Conservation (phyloP, 2,888 invertebrate species). For the Steinernema scapterisci region DNA sequence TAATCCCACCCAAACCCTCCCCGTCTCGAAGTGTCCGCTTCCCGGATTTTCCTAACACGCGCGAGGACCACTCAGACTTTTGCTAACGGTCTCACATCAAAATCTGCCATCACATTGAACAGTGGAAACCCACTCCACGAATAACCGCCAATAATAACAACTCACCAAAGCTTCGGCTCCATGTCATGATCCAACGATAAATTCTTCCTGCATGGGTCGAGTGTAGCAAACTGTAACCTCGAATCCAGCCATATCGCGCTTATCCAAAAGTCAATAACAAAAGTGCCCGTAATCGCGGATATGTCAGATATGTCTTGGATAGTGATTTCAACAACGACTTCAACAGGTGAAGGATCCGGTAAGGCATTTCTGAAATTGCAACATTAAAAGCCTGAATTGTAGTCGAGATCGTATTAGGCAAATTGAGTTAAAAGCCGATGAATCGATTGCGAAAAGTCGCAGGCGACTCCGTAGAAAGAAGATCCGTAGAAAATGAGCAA, state of each 20-base stretch:
- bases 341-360: slow-evolving; percentile 63
- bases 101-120: too few species aligned
- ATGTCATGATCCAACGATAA: slow-evolving; percentile 66
- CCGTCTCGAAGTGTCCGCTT: too few species aligned
- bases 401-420: not conserved
- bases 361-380: slow-evolving; percentile 56
- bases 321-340: slow-evolving; percentile 64
- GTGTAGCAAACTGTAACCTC: slow-evolving; percentile 55
- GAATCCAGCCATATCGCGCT: slow-evolving; percentile 64
- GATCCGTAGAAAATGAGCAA: not conserved
- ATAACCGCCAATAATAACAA: too few species aligned
- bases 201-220: slow-evolving; percentile 63
- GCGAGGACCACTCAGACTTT: too few species aligned
- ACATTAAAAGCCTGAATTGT: not conserved
- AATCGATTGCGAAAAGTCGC: not conserved
- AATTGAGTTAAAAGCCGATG: slow-evolving; percentile 24
- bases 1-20: too few species aligned
- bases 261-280: slow-evolving; percentile 65
- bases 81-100: too few species aligned
- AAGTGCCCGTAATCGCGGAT: slow-evolving; percentile 63
- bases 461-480: not conserved
- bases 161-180: slow-evolving; percentile 62
- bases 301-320: slow-evolving; percentile 66
- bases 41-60: too few species aligned
- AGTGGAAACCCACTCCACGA: too few species aligned